These are phyloP conservation scores for Argynnis bischoffii DNA, from an alignment of 2,888 invertebrate species.

Conservation along the genomic window DNA sequence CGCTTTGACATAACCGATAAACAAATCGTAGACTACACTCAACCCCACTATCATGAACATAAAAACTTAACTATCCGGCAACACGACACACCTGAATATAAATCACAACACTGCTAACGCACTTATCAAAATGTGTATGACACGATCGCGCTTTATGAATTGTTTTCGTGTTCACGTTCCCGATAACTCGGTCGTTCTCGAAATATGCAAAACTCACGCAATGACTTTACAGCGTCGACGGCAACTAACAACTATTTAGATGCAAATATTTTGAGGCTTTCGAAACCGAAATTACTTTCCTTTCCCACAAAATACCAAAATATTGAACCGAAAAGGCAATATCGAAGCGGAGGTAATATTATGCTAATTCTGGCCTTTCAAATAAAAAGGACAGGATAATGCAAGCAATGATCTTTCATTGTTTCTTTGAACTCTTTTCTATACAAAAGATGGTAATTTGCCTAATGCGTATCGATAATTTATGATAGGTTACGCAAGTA, in stretches of 20 bases:
- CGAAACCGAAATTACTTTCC: slow-evolving; percentile 62
- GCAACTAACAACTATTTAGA: slow-evolving; percentile 49
- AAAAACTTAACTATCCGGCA: slow-evolving; percentile 78
- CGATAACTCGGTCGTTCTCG: slow-evolving; percentile 42
- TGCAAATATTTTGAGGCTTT: slow-evolving; percentile 43
- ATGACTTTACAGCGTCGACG: slow-evolving; percentile 46
- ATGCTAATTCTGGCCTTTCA: slow-evolving; percentile 69
- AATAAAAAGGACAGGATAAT: slow-evolving; percentile 51
- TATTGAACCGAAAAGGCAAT: slow-evolving; percentile 58
- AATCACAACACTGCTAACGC: slow-evolving; percentile 69
- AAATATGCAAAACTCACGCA: slow-evolving; percentile 57
- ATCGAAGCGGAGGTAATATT: slow-evolving; percentile 49
- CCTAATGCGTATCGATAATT: slow-evolving; percentile 77
- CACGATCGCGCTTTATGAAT: slow-evolving; percentile 66
- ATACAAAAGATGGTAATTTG: slow-evolving; percentile 67
- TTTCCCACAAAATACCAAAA: slow-evolving; percentile 75
- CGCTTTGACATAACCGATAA: slow-evolving; percentile 69
- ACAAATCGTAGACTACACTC: slow-evolving; percentile 73
- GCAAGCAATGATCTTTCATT: slow-evolving; percentile 61
- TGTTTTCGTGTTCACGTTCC: slow-evolving; percentile 56
- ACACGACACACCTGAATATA: slow-evolving; percentile 76
- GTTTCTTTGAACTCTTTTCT: slow-evolving; percentile 52
- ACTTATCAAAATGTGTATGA: slow-evolving; percentile 74
- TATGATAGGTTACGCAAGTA: slow-evolving; percentile 73
- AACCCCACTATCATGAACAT: slow-evolving; percentile 72